A percentile compares a stretch with the other conserved stretches of the same genome.
phyloP scores from a whole-genome alignment of 1,140 invertebrate species.

The Tetramorium alpestre region DNA sequence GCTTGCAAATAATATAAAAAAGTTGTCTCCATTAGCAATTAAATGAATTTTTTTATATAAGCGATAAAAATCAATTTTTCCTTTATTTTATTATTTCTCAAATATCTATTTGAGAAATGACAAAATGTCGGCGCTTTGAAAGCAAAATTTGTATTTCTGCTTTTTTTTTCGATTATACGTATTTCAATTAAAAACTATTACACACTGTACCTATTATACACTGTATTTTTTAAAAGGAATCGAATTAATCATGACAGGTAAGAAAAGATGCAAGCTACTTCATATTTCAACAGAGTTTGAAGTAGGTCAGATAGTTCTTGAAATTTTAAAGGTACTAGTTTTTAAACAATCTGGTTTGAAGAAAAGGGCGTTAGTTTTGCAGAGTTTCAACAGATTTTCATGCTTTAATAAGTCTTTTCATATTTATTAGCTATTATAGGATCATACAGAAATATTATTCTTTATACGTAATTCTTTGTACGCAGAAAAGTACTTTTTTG shows the following conservation, averaged over 20 bases:
- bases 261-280: not conserved
- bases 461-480: not conserved
- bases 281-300: not conserved
- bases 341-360: not conserved
- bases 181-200: not conserved
- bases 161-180: not conserved
- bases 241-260: not conserved
- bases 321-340: not conserved
- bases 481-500: not conserved
- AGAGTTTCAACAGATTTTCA: not conserved
- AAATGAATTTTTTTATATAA: not conserved
- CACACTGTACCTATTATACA: not conserved
- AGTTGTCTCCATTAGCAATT: not conserved
- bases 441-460: not conserved
- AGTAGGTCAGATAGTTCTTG: not conserved
- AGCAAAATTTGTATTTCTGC: not conserved
- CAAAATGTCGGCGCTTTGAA: not conserved
- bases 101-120: not conserved
- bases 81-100: not conserved
- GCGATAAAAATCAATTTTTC: not conserved
- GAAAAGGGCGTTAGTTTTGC: not conserved
- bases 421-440: not conserved
- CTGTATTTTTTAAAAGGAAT: not conserved
- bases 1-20: not conserved
- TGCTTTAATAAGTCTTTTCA: not conserved